These are phyloP conservation scores for Axea sp. DNA, from an alignment of 2,888 invertebrate species.

Conservation along the genomic window DNA sequence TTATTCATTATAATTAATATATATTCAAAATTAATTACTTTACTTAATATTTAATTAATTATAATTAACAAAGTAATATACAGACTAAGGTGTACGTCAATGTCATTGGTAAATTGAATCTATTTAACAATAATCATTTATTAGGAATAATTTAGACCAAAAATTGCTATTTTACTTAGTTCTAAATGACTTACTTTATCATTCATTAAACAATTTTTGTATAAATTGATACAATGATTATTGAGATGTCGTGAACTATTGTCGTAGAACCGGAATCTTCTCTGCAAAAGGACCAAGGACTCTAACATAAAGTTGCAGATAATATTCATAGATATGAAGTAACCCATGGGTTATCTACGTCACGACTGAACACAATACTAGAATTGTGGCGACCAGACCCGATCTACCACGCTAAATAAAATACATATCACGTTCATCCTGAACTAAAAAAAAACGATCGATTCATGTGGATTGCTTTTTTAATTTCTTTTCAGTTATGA, in stretches of 20 bases:
- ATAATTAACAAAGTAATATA: no score
- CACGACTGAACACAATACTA: constrained; percentile 64
- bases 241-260: constrained; percentile 64
- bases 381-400: constrained; percentile 61
- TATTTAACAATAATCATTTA: no score
- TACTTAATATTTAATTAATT: no score
- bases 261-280: constrained; percentile 67
- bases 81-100: no score
- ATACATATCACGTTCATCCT: constrained; percentile 24
- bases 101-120: no score
- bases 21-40: no score
- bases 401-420: constrained; percentile 59
- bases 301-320: constrained; percentile 68
- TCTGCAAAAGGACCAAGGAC: constrained; percentile 64
- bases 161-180: no score
- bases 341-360: constrained; percentile 68
- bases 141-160: no score
- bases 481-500: constrained; percentile 29
- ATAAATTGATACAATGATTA: constrained; percentile 25
- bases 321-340: constrained; percentile 69
- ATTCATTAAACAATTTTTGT: constrained; percentile 12
- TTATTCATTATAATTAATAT: no score
- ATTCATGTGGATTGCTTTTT: constrained; percentile 16
- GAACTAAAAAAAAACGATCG: constrained; percentile 18
- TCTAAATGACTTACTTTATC: background rate